These are phyloP conservation scores for Axis porcinus DNA, from an alignment of 2,113 vertebrate species.

Conservation along the genomic window DNA sequence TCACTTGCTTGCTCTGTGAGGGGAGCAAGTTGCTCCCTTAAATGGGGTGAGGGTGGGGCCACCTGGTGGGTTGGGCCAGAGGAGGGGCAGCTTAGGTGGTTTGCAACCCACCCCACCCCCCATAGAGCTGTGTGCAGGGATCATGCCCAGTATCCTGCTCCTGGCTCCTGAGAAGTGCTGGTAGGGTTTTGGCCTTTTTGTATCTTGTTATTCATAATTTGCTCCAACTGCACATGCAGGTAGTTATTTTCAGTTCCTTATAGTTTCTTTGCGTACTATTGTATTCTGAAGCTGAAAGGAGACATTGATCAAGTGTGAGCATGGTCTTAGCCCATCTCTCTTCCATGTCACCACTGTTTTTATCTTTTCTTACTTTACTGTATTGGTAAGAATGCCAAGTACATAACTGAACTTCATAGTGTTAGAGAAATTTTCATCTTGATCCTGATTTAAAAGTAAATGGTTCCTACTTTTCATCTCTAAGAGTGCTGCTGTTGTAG, in stretches of 20 bases:
- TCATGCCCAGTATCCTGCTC: neutral
- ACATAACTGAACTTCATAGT: neutral
- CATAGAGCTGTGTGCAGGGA: neutral
- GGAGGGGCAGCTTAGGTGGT: neutral
- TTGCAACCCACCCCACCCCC: neutral
- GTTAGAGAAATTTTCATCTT: neutral
- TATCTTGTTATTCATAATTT: neutral
- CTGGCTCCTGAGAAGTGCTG: neutral
- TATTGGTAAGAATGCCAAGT: neutral
- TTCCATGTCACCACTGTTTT: neutral
- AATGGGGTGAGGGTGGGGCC: neutral
- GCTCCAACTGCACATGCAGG: neutral
- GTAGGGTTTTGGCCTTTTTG: neutral
- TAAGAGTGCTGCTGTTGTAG: neutral
- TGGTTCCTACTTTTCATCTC: neutral
- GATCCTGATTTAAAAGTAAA: neutral
- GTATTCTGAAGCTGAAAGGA: neutral
- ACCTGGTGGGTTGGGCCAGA: neutral
- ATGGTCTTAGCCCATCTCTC: neutral
- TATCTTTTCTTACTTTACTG: neutral
- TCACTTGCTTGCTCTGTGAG: rapidly evolving
- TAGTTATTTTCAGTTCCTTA: neutral
- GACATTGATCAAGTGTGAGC: neutral
- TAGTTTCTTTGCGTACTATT: neutral
- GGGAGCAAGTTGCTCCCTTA: neutral